Conservation (phyloP, 1,140 invertebrate genomes). For the Rhagoletis zephyria region DNA sequence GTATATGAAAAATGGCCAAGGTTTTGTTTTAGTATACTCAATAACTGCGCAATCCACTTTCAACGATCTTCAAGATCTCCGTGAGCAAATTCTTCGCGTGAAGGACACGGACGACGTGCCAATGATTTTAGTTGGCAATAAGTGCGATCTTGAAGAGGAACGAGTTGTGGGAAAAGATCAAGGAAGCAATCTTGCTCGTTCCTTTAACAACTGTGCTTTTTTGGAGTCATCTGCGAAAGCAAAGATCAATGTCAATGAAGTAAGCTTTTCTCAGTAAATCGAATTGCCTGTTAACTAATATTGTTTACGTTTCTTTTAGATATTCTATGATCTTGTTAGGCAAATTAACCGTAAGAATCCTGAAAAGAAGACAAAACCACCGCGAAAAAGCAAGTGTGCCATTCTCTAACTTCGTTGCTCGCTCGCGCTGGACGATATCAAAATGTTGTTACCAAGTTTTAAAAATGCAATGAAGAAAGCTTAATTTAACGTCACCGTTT, state of each 20-base stretch:
- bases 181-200: constrained; percentile 90
- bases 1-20: constrained; percentile 99
- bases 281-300: too few species aligned
- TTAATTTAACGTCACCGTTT: too few species aligned
- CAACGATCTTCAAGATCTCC: constrained; percentile 98
- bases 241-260: constrained; percentile 99
- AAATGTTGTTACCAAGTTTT: too few species aligned
- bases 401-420: too few species aligned
- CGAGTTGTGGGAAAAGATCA: constrained; percentile 98
- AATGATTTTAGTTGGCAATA: constrained; percentile 99
- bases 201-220: constrained; percentile 98
- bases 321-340: constrained; percentile 99
- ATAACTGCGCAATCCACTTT: constrained; percentile 99
- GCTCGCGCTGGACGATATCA: too few species aligned
- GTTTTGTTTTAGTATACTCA: constrained; percentile 98
- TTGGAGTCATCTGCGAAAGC: constrained; percentile 99
- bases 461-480: too few species aligned
- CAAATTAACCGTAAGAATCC: constrained; percentile 99
- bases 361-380: constrained; percentile 89
- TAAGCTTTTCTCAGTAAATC: too few species aligned
- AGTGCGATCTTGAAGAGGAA: constrained; percentile 99
- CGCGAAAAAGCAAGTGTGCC: too few species aligned
- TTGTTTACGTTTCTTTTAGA: too few species aligned
- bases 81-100: constrained; percentile 98
- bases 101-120: constrained; percentile 94